phyloP scores from a whole-genome alignment of 2,113 vertebrate species.

The Nannobrachium achirus region DNA sequence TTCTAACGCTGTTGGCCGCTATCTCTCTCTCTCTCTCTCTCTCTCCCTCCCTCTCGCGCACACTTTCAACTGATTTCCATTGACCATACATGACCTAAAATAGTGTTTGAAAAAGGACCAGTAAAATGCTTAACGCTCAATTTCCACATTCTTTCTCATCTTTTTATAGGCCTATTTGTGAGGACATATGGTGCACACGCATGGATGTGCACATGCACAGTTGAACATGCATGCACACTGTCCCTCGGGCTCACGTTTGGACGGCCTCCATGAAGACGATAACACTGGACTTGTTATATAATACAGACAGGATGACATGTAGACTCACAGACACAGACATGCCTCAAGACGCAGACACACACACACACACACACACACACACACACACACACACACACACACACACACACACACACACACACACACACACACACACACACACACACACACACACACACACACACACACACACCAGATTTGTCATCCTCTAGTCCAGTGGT shows the following conservation, averaged over 20 bases:
- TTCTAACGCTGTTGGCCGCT: not conserved
- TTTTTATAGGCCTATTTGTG: too few relatives aligned
- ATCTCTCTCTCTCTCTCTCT: not conserved
- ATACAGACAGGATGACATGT: not conserved
- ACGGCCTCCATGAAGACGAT: not conserved
- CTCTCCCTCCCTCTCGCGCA: not conserved
- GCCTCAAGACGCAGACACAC: too few relatives aligned
- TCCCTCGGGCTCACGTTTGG: too few relatives aligned
- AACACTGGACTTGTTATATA: too few relatives aligned
- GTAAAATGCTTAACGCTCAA: too few relatives aligned
- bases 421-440: constrained; percentile 3
- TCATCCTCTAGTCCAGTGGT: not conserved
- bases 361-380: constrained; percentile 2
- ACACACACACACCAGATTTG: constrained; percentile 1
- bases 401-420: too few relatives aligned
- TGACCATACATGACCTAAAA: too few relatives aligned
- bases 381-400: too few relatives aligned
- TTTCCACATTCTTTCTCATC: too few relatives aligned
- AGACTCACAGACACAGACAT: not conserved
- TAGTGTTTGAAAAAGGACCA: too few relatives aligned
- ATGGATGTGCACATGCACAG: not conserved
- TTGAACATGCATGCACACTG: not conserved
- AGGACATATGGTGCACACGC: not conserved
- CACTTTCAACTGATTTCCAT: not conserved
- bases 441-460: constrained; percentile 16